phyloP scores from a whole-genome alignment of 2,113 vertebrate genomes.

The Prionailurus viverrinus region DNA sequence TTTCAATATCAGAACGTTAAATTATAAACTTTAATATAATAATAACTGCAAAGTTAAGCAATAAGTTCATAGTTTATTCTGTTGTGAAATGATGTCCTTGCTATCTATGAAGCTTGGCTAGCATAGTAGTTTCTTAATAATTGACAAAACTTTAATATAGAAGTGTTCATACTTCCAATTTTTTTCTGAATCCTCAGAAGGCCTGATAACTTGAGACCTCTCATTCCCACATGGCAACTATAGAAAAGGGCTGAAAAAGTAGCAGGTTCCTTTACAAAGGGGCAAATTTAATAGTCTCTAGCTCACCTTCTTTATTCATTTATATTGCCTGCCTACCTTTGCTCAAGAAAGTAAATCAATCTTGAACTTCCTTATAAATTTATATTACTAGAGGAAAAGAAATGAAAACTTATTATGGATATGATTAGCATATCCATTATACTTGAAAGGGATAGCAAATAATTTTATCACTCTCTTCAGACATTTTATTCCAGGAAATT shows the following conservation, averaged over 20 bases:
- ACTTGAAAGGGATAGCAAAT: constrained; percentile 63
- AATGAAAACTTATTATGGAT: constrained; percentile 63
- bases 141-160: constrained; percentile 10
- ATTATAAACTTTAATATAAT: constrained; percentile 16
- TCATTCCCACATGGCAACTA: not conserved
- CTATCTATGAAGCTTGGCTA: constrained; percentile 4
- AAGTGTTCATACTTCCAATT: constrained; percentile 33
- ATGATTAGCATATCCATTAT: constrained; percentile 59
- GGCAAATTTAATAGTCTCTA: not conserved
- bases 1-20: constrained; percentile 15
- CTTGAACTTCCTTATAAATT: constrained; percentile 64
- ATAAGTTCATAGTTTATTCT: constrained; percentile 35
- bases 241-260: not conserved
- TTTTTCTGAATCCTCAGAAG: not conserved
- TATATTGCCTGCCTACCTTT: constrained; percentile 8
- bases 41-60: constrained; percentile 38
- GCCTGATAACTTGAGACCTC: not conserved
- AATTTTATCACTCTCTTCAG: not conserved
- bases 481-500: constrained; percentile 59
- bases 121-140: not conserved
- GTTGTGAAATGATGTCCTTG: constrained; percentile 6
- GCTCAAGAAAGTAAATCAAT: constrained; percentile 63
- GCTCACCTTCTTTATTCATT: constrained; percentile 7
- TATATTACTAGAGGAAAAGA: constrained; percentile 64
- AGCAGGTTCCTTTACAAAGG: constrained; percentile 29